Evolutionary conservation across 2,888 invertebrate genomes (phyloP), one percentile per base, ranked within the genome.

Genomic region (Hoplodrina blanda): DNA sequence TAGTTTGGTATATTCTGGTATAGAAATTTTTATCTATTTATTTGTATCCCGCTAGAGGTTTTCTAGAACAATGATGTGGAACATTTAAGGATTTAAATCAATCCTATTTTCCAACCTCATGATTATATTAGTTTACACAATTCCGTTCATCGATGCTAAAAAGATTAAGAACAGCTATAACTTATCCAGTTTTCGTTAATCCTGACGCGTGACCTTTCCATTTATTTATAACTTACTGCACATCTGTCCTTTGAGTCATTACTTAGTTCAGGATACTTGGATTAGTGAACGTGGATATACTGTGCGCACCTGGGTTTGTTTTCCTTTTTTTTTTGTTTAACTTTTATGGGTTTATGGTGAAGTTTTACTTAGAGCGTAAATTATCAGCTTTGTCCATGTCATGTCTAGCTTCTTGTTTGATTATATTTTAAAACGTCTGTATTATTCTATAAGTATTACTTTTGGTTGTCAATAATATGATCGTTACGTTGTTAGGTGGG

Each of bases 161-260:
- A 17, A 63, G 60, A 63, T 76, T 61, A 46, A n/a, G 15, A 73
- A 44, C 44, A 52, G 25, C 37, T 66, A 70, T 70, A 61, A 65
- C 62, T 62, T 50, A 78, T 59, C 65, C 69, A 56, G 62, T 41
- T 61, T 69, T 70, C 66, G 54, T 63, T 66, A 75, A 79, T 78
- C 63, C 62, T 75, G 66, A 62, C 59, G 30, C 49, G 15, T 79
- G 55, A 75, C 75, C 74, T 79, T 66, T 62, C 19, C 10, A 5
- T 60, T 52, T 78, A 66, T 79, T 66, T 79, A 66, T 79, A 80
- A 70, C 41, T 15, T 46, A 17, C 25, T n/a, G 49, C 65, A 66
- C 80, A 75, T 70, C 63, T 79, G 75, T 79, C 52, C 53, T 77
- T 54, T 41, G 53, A 46, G 44, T 41, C 4, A 10, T 11, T 53